phyloP scores from a whole-genome alignment of 2,888 invertebrate species.

The Furcula furcula region DNA sequence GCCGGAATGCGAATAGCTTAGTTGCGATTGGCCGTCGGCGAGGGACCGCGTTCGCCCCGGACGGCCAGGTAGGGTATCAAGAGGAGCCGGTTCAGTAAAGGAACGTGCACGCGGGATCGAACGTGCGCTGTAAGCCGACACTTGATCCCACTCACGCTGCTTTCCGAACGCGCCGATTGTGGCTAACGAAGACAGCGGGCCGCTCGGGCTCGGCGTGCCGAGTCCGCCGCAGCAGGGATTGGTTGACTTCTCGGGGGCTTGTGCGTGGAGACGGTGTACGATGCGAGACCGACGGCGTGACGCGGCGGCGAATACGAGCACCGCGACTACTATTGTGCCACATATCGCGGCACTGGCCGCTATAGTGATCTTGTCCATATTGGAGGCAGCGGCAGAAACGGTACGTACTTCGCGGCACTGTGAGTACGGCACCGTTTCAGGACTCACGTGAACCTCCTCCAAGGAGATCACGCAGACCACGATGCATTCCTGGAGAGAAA shows the following conservation, averaged over 20 bases:
- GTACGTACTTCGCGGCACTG: constrained; percentile 96
- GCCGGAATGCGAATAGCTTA: constrained; percentile 92
- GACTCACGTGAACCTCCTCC: constrained; percentile 93
- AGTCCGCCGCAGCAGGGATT: constrained; percentile 89
- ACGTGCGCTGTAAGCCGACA: constrained; percentile 94
- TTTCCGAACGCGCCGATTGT: constrained; percentile 92
- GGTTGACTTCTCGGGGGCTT: constrained; percentile 86
- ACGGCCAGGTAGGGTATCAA: constrained; percentile 90
- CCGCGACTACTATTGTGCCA: constrained; percentile 94
- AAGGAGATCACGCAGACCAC: constrained; percentile 96
- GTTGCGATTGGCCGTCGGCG: constrained; percentile 94
- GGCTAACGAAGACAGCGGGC: constrained; percentile 91
- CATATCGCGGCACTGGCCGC: constrained; percentile 96
- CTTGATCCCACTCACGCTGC: constrained; percentile 87
- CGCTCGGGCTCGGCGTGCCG: constrained; percentile 89
- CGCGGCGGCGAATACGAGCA: constrained; percentile 94
- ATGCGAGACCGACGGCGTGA: constrained; percentile 90
- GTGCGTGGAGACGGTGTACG: constrained; percentile 87
- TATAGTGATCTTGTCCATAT: constrained; percentile 97
- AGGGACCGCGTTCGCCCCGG: constrained; percentile 90
- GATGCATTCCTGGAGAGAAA: constrained; percentile 89
- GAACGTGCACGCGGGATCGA: constrained; percentile 94
- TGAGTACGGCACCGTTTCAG: constrained; percentile 91
- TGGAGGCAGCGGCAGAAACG: constrained; percentile 90
- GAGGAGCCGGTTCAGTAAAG: constrained; percentile 83